Base-by-base conservation (phyloP, 2,888 invertebrate genomes). In the Lacanobia oleracea region DNA sequence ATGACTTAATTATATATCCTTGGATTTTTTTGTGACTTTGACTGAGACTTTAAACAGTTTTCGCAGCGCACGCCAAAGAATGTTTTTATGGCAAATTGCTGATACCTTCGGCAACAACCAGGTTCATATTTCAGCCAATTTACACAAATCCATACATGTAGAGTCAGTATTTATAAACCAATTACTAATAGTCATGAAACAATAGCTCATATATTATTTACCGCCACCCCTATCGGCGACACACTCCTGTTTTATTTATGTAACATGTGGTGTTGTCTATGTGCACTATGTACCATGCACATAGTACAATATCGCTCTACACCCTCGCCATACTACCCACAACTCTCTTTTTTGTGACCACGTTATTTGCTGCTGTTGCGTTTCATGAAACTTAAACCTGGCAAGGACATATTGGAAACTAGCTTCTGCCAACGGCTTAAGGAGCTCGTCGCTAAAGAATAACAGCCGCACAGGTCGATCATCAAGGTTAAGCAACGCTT, bases 191-290 rank as follows among this genome's bases (percentile, higher is more conserved):
- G 12, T 7, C 43, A 77, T 63, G 27, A 63, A 54, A 78, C 77
- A 69, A 53, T 53, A 62, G 51, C 51, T 68, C 53, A 64, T 56
- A 56, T 61, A 70, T 63, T 68, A 69, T 65, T 53, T 53, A 69
- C 56, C 12, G 2, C 23, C 81, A 77, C 56, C 86, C 83, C 84
- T 83, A 71, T 67, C 21, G 12, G 33, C 53, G 51, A 53, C 27
- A 61, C 61, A 51, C 68, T 69, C 72, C 53, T 66, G 69, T 77
- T 77, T 79, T 83, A 83, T 83, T 84, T 84, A 76, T 81, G 73
- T 75, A 80, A 69, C 73, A 84, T 70, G 67, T 68, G 70, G 61
- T 61, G 48, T 51, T 51, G 48, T 67, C 50, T 45, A n/a, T 59
- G 37, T 60, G 12, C 50, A 37, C n/a, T 37, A 12, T 23, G 43